Conservation (phyloP, 2,888 invertebrate species). For the Dromius quadrimaculatus region DNA sequence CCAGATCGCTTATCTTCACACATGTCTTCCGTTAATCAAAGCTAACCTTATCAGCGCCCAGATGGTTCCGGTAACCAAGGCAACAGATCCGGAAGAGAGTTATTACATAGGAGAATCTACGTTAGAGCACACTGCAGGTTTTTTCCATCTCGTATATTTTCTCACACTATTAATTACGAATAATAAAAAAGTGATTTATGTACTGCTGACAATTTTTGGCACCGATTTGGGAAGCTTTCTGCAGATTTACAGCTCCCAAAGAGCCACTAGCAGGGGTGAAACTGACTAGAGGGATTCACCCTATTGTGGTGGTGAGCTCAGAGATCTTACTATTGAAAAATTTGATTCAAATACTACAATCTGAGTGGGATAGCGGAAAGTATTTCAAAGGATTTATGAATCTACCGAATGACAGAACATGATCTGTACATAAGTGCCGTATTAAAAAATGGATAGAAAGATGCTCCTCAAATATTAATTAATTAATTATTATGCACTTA, state of each 20-base stretch:
- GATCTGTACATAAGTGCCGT: too few relatives aligned
- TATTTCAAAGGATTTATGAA: too few relatives aligned
- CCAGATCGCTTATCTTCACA: too few relatives aligned
- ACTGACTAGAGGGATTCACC: too few relatives aligned
- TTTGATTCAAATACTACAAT: too few relatives aligned
- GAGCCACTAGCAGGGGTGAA: neutral
- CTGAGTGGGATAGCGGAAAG: too few relatives aligned
- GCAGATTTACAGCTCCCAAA: conserved; percentile 28
- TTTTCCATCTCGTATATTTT: conserved; percentile 15
- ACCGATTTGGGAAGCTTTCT: conserved; percentile 30
- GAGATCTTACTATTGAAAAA: too few relatives aligned
- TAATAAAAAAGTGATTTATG: conserved; percentile 49
- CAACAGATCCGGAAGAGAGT: conserved; percentile 28
- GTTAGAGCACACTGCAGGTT: conserved; percentile 11
- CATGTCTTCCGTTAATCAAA: conserved; percentile 17
- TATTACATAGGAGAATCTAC: conserved; percentile 20
- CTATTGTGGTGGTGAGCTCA: too few relatives aligned
- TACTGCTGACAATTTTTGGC: conserved; percentile 48
- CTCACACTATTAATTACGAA: conserved; percentile 44
- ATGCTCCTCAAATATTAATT: too few relatives aligned
- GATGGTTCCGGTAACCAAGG: conserved; percentile 18
- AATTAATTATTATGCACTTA: too few relatives aligned
- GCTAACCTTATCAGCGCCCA: conserved; percentile 4
- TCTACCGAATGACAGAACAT: too few relatives aligned
- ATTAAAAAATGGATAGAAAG: too few relatives aligned